phyloP scores from a whole-genome alignment of 2,113 vertebrate species.

The Mormoops blainvillei region DNA sequence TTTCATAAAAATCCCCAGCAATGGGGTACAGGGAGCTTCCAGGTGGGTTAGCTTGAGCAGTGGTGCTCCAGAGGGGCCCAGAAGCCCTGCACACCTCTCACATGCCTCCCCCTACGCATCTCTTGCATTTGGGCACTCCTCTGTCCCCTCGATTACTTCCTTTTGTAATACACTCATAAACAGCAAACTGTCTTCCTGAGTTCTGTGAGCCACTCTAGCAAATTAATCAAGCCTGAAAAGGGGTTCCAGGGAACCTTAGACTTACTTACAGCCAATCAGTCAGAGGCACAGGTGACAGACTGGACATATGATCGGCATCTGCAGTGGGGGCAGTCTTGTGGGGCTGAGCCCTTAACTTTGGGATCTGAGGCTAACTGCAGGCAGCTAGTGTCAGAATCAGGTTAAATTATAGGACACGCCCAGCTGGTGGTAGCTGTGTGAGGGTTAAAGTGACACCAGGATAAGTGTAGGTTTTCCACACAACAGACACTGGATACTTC shows the following conservation, averaged over 20 bases:
- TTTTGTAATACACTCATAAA: background rate
- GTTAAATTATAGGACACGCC: too few species aligned
- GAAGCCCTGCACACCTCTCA: background rate
- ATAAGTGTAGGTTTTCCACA: background rate
- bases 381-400: too few species aligned
- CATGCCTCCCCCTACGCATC: too few species aligned
- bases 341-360: too few species aligned
- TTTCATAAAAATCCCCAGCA: background rate
- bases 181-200: background rate
- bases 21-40: background rate
- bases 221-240: background rate
- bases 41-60: too few species aligned
- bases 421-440: too few species aligned
- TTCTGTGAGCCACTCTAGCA: background rate
- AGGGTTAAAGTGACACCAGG: background rate
- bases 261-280: background rate
- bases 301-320: background rate
- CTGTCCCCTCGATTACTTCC: background rate
- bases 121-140: background rate
- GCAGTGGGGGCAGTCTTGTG: too few species aligned
- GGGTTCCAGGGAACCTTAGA: background rate
- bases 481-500: background rate
- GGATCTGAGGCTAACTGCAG: too few species aligned
- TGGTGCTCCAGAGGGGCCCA: too few species aligned
- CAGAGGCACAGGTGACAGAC: background rate